Percentiles rank a stretch among this genome's conserved stretches.
Conservation (phyloP, 1,140 invertebrate species). For the Pissodes strobi region DNA sequence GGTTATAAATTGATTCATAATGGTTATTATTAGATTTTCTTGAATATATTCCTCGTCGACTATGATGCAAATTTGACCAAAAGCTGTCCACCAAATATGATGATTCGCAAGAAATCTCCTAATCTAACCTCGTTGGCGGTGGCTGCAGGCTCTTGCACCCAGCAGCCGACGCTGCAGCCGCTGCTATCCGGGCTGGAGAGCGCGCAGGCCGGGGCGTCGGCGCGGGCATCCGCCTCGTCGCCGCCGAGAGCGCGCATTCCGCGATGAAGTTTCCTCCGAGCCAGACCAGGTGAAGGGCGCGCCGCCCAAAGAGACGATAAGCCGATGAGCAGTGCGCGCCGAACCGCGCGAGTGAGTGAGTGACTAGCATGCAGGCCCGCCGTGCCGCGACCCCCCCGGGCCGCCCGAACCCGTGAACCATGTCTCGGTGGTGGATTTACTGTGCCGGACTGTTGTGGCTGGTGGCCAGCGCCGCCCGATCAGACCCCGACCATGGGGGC, state of each 20-base stretch:
- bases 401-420: constrained; percentile 21
- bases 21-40: too few species aligned
- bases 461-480: constrained; percentile 17
- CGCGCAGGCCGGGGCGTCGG: constrained; percentile 36
- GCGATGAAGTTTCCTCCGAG: constrained; percentile 34
- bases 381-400: constrained; percentile 29
- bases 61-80: too few species aligned
- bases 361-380: constrained; percentile 19
- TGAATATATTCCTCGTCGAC: too few species aligned
- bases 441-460: constrained; percentile 32
- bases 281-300: constrained; percentile 34
- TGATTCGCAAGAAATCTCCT: too few species aligned
- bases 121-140: constrained; percentile 17
- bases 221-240: constrained; percentile 21
- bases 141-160: constrained; percentile 18
- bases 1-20: too few species aligned
- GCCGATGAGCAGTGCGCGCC: constrained; percentile 19
- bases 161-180: constrained; percentile 21
- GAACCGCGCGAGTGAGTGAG: constrained; percentile 20
- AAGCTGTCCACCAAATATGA: neutral
- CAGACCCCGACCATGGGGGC: constrained; percentile 18
- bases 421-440: constrained; percentile 32
- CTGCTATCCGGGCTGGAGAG: constrained; percentile 21
- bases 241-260: constrained; percentile 26
- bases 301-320: constrained; percentile 16